Percentiles rank a stretch among this genome's conserved stretches.
Conservation (phyloP, 2,113 vertebrate species). For the Melanocharis versteri region DNA sequence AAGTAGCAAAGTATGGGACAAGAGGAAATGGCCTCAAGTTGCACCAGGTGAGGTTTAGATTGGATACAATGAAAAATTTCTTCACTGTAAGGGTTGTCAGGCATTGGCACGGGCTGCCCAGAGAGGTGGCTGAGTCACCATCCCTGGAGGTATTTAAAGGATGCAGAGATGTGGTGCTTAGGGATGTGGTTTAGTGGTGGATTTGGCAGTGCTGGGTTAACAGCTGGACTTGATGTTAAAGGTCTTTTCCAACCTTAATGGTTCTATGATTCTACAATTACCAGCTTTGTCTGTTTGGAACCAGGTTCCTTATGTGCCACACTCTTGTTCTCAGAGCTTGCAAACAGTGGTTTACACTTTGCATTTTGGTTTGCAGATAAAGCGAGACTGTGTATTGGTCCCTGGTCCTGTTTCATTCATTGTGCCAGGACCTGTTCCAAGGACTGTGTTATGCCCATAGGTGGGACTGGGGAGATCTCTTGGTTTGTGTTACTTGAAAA, state of each 20-base stretch:
- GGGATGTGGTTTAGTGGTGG: background rate
- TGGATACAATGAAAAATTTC: background rate
- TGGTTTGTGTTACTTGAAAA: background rate
- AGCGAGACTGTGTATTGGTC: background rate
- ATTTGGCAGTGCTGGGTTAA: background rate
- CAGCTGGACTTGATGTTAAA: background rate
- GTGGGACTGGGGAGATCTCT: background rate
- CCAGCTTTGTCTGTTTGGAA: background rate
- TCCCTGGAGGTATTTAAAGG: background rate
- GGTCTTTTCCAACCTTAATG: background rate
- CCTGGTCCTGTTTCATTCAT: rapidly evolving
- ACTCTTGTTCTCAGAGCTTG: background rate
- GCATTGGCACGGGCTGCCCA: background rate
- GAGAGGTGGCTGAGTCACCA: background rate
- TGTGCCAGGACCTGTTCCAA: background rate
- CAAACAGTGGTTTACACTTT: background rate
- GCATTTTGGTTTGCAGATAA: background rate
- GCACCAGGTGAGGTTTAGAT: background rate
- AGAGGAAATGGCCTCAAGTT: background rate
- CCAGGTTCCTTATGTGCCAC: background rate
- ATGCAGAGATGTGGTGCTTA: background rate
- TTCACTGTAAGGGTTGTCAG: background rate
- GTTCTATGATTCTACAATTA: background rate
- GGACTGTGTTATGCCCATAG: background rate
- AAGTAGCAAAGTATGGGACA: background rate